Evolutionary conservation across 2,113 vertebrate species (phyloP).

Genomic region (Hemiscyllium ocellatum): DNA sequence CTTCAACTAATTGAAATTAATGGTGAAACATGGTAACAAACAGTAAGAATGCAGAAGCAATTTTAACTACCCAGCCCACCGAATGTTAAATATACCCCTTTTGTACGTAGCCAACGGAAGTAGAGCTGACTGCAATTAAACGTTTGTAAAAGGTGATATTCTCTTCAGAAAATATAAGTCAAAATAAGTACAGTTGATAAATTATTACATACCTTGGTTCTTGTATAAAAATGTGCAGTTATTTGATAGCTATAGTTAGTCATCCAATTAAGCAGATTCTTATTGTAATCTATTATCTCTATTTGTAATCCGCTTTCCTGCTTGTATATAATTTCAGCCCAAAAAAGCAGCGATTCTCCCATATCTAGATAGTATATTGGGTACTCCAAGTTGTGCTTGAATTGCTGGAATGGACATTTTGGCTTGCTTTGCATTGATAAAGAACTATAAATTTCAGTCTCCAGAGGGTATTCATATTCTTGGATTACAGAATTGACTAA

Average conservation of each 20-base stretch:
- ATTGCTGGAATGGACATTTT: background rate
- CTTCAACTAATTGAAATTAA: background rate
- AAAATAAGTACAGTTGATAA: background rate
- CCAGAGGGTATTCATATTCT: background rate
- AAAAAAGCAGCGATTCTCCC: background rate
- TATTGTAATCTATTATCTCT: background rate
- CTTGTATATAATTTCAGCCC: background rate
- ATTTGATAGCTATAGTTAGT: background rate
- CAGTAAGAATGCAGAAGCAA: background rate
- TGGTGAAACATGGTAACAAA: background rate
- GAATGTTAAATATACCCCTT: background rate
- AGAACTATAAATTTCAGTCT: background rate
- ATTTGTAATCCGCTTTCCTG: background rate
- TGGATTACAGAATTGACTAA: background rate
- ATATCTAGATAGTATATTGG: slow-evolving; percentile 17
- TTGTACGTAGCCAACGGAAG: background rate
- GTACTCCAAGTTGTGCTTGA: background rate
- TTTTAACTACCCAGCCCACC: background rate
- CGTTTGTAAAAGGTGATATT: background rate
- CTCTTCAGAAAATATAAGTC: background rate
- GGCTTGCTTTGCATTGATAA: background rate
- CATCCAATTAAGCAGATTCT: background rate
- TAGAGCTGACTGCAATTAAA: background rate
- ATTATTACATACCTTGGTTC: background rate
- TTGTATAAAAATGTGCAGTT: background rate